Conservation (phyloP, 2,113 vertebrate genomes). For the Phainopepla nitens region DNA sequence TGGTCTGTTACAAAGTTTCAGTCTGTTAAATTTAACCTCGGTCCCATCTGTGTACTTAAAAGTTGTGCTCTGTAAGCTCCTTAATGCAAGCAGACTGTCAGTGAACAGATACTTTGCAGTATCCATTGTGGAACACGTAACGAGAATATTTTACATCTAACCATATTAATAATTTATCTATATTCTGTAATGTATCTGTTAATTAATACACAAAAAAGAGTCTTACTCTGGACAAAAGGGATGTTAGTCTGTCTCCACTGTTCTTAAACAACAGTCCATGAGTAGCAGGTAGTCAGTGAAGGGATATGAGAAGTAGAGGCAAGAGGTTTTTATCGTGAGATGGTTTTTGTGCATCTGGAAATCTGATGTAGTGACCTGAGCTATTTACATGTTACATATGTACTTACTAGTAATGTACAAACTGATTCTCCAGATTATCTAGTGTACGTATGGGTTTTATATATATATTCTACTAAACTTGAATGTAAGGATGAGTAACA, state of each 20-base stretch:
- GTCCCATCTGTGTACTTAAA: not conserved
- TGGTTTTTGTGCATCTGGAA: not conserved
- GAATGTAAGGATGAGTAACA: not conserved
- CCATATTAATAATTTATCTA: not conserved
- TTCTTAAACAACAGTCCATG: not conserved
- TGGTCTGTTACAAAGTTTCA: not conserved
- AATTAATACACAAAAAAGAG: not conserved
- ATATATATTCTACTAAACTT: not conserved
- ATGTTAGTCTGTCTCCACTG: not conserved
- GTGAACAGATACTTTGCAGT: not conserved
- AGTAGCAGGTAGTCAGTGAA: not conserved
- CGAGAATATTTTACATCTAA: not conserved
- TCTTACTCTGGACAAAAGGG: not conserved
- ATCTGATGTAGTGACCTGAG: not conserved
- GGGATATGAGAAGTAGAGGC: not conserved
- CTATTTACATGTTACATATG: not conserved
- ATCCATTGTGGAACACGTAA: not conserved
- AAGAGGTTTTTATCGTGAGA: not conserved
- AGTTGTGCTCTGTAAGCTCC: not conserved
- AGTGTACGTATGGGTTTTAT: not conserved
- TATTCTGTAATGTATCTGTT: not conserved
- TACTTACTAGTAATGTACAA: not conserved
- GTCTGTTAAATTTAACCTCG: not conserved
- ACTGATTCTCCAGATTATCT: not conserved
- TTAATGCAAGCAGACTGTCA: not conserved